Percentiles rank a stretch among this genome's conserved stretches.
Conservation (phyloP, 2,797 vertebrate species). For the Amblyopsis hoosieri region DNA sequence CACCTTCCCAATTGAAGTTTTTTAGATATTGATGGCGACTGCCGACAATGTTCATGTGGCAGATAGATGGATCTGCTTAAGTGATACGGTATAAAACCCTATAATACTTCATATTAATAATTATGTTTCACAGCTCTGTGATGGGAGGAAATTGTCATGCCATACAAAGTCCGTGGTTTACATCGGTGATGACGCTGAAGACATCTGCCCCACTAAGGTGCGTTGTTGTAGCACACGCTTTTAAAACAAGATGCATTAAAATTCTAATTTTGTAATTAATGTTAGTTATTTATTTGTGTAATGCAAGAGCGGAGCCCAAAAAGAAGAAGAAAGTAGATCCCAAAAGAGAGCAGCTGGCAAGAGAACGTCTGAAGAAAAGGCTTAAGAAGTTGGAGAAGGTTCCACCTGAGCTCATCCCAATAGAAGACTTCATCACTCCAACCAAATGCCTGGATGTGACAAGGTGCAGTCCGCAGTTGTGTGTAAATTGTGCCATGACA, state of each 20-base stretch:
- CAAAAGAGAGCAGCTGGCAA: constrained; percentile 80
- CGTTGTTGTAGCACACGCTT: constrained; percentile 6
- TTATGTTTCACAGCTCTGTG: constrained; percentile 63
- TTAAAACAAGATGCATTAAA: no score
- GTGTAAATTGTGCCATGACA: background rate
- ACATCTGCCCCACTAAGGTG: constrained; percentile 86
- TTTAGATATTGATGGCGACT: no score
- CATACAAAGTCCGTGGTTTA: constrained; percentile 79
- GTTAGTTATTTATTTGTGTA: constrained; percentile 22
- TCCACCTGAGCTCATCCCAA: constrained; percentile 87
- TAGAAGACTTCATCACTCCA: constrained; percentile 88
- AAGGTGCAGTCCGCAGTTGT: constrained; percentile 73
- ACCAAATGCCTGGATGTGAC: constrained; percentile 79
- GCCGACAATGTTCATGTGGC: no score
- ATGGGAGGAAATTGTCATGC: constrained; percentile 48
- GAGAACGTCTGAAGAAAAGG: constrained; percentile 89
- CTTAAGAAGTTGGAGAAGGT: constrained; percentile 88
- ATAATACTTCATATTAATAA: background rate
- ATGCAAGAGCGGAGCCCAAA: constrained; percentile 85
- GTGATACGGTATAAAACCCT: background rate
- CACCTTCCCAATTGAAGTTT: no score
- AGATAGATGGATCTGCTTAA: no score
- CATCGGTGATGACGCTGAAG: constrained; percentile 78
- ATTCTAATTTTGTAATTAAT: no score
- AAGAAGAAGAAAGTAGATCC: constrained; percentile 94